Conservation (phyloP, 1,140 invertebrate genomes). For the Sitobion miscanthi region DNA sequence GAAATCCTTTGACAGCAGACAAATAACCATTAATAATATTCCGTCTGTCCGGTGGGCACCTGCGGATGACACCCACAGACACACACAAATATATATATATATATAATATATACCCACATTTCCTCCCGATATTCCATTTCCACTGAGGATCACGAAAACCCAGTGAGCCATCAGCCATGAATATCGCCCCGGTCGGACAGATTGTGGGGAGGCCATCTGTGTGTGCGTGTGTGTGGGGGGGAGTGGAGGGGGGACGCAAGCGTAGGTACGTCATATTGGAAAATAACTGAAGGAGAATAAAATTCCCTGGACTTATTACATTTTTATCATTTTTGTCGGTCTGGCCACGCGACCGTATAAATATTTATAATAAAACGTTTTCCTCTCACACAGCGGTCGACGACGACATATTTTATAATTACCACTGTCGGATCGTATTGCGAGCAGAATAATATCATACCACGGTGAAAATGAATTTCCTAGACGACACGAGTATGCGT, state of each 20-base stretch:
- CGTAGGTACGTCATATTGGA: constrained; percentile 1
- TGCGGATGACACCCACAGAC: background rate
- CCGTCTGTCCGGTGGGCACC: background rate
- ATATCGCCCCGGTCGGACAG: background rate
- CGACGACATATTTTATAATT: background rate
- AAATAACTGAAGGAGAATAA: constrained; percentile 46
- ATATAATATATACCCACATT: background rate
- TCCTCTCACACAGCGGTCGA: background rate
- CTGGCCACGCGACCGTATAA: background rate
- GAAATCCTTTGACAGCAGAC: constrained; percentile 24
- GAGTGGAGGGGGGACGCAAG: background rate
- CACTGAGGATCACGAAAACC: background rate
- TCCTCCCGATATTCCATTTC: constrained; percentile 45
- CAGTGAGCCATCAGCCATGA: constrained; percentile 1
- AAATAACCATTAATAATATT: constrained; percentile 52
- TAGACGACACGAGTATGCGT: background rate
- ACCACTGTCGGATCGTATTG: background rate
- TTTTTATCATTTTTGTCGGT: constrained; percentile 48
- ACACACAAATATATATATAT: background rate
- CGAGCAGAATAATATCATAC: background rate
- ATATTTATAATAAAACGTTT: background rate
- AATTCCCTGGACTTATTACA: constrained; percentile 40
- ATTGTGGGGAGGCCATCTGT: background rate
- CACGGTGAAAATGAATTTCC: background rate
- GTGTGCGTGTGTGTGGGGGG: background rate